These are phyloP conservation scores for Pseudomyrmex sp. DNA, from an alignment of 1,140 invertebrate species.

Conservation along the genomic window DNA sequence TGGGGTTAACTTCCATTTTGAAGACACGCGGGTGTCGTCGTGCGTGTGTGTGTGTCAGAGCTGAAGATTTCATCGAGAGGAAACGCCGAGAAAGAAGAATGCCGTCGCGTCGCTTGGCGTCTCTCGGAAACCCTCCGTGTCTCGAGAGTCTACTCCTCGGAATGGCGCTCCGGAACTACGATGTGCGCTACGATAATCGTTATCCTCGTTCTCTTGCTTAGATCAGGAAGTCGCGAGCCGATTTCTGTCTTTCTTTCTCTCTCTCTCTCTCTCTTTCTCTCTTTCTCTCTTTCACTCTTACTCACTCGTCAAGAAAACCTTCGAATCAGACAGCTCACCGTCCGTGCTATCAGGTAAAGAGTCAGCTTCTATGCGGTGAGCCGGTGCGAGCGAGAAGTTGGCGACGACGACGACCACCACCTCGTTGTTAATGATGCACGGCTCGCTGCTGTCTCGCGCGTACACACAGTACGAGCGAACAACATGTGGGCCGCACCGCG, in stretches of 20 bases:
- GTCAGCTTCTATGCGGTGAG: conserved; percentile 21
- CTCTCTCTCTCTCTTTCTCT: too few relatives aligned
- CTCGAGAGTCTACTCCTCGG: conserved; percentile 2
- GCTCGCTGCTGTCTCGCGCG: conserved; percentile 69
- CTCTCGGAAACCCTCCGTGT: neutral
- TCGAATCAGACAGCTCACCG: neutral
- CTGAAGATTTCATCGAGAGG: neutral
- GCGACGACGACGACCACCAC: conserved; percentile 44
- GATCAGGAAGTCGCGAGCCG: neutral
- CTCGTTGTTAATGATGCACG: conserved; percentile 58
- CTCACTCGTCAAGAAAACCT: neutral
- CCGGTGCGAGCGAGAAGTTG: conserved; percentile 6
- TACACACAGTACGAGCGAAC: conserved; percentile 63
- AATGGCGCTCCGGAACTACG: neutral
- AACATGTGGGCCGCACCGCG: conserved; percentile 66
- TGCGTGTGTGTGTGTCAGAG: neutral
- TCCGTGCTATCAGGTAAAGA: neutral
- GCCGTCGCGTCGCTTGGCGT: neutral
- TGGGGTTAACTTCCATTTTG: conserved; percentile 3
- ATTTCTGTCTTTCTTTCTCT: neutral
- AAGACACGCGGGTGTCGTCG: neutral
- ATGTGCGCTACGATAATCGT: conserved; percentile 23
- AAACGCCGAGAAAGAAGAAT: neutral
- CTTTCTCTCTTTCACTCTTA: neutral
- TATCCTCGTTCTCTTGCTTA: neutral